Percentiles rank a stretch among this genome's conserved stretches.
phyloP scores from a whole-genome alignment of 2,113 vertebrate species.

The Charadrius vociferus region DNA sequence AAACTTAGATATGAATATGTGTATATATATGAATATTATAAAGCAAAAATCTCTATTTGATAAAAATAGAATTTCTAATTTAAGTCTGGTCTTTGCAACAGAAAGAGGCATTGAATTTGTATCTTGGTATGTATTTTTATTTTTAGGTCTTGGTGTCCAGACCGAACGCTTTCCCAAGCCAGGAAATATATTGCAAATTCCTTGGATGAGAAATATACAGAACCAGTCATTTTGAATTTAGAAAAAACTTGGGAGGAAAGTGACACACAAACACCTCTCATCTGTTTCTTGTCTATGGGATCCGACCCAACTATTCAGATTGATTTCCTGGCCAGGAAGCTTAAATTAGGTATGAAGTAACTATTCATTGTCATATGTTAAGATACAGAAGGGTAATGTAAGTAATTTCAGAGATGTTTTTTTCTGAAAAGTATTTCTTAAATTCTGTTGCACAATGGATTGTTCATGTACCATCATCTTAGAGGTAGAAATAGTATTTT shows the following conservation, averaged over 20 bases:
- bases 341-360: constrained; percentile 74
- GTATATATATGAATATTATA: neutral
- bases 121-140: constrained; percentile 4
- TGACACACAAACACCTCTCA: constrained; percentile 74
- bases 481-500: neutral
- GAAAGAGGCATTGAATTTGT: neutral
- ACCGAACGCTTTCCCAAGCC: constrained; percentile 79
- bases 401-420: neutral
- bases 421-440: neutral
- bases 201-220: constrained; percentile 76
- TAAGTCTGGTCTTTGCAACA: neutral
- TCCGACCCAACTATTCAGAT: constrained; percentile 79
- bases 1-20: neutral
- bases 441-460: neutral
- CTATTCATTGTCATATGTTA: neutral
- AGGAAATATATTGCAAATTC: constrained; percentile 78
- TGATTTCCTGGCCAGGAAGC: constrained; percentile 75
- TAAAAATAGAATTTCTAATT: neutral
- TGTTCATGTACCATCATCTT: neutral
- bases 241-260: constrained; percentile 81
- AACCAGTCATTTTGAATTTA: constrained; percentile 79
- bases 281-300: constrained; percentile 82
- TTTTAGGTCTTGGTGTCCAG: constrained; percentile 80
- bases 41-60: neutral
- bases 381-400: neutral